Base-by-base conservation (phyloP, 2,888 invertebrate species). In the Eledone cirrhosa region DNA sequence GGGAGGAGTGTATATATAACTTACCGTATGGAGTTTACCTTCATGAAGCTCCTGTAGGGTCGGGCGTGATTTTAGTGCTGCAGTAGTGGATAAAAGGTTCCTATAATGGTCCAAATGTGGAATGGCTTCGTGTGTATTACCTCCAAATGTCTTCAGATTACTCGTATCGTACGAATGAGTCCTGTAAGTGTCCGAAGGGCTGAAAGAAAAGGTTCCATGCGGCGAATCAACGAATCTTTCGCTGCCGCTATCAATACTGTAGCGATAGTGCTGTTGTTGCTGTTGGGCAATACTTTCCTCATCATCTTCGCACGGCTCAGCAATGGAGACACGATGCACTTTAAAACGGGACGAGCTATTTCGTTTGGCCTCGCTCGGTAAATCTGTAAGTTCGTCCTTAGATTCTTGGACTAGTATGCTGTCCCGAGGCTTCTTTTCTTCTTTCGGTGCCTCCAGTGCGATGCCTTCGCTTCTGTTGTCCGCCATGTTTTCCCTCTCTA, bases 81-180 rank as follows among this genome's bases (percentile, higher is more conserved):
- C 85, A 22, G 87, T 87, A 13, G 88, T 86, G 4, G 76, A 76
- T 47, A 76, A 48, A 24, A 76, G 41, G 24, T 78, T 78, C 0
- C 95, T 93, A 89, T 96, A 96, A 89, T 95, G 94, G 88, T 95
- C 95, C 91, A 95, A 92, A 79, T 95, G 92, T 0, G 96, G 96
- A 67, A 96, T 89, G 1, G 95, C 94, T 89, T 96, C 96, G 84
- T 94, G 93, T 0, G 94, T 94, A 79, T 94, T 91, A 74, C 85
- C 83, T 59, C 87, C 85, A 76, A 89, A 85, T 78, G 88, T 89
- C 67, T 87, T 86, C 27, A 87, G 80, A 81, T 89, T 87, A 65
- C 94, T 96, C 77, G 96, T 96, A 91, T 96, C 87, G 77, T 87
- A 87, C 24, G 69, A 53, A 41, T 69, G 53, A 29, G 76, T 76